Conservation (phyloP, 1,140 invertebrate genomes). For the Lepidurus couesii region DNA sequence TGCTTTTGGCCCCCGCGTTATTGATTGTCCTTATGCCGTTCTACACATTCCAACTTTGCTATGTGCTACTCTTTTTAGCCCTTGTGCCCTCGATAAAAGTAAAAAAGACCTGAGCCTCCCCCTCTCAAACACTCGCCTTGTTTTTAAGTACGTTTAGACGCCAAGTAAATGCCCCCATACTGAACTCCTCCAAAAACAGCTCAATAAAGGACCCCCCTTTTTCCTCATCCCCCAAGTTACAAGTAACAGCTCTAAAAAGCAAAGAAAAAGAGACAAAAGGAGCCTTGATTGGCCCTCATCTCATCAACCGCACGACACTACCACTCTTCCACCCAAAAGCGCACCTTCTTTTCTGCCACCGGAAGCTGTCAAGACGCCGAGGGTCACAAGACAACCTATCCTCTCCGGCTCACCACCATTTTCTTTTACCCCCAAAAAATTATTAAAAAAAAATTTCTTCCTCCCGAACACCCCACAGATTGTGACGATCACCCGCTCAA, state of each 20-base stretch:
- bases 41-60: background rate
- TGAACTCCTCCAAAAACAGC: background rate
- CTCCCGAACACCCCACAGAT: background rate
- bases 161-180: background rate
- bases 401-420: background rate
- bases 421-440: background rate
- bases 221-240: background rate
- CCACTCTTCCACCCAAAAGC: background rate
- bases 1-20: background rate
- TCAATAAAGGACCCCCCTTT: background rate
- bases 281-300: slow-evolving; percentile 9
- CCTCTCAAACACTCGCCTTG: background rate
- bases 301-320: background rate
- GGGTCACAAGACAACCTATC: background rate
- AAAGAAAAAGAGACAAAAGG: background rate
- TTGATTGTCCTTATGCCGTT: slow-evolving; percentile 15
- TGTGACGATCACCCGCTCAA: background rate
- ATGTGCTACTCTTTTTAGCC: background rate
- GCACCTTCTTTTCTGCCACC: slow-evolving; percentile 12
- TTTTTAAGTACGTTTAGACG: background rate
- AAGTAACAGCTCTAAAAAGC: background rate
- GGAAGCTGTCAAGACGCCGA: slow-evolving; percentile 7
- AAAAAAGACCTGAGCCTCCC: background rate
- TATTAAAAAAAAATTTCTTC: background rate
- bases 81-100: background rate